phyloP scores from a whole-genome alignment of 64 coral and sea anemone genomes.

The Porites australiensis region DNA sequence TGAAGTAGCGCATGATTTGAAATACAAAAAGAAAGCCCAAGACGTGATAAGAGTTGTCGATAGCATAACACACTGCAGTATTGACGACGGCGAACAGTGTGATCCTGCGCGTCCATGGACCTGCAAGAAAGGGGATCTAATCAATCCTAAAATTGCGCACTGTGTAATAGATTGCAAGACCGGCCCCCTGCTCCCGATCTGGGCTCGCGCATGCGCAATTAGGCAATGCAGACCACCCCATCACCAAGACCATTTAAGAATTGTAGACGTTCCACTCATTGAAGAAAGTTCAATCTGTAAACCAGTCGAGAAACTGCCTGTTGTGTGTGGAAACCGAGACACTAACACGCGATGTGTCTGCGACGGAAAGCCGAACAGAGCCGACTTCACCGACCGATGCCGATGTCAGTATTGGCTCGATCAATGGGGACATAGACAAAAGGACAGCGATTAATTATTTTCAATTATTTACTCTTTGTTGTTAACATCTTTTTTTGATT shows the following conservation, averaged over 20 bases:
- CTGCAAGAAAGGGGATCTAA: slow-evolving; percentile 93
- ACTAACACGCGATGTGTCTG: slow-evolving; percentile 97
- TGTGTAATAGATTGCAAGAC: slow-evolving; percentile 92
- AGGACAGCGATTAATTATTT: neutral
- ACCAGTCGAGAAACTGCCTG: slow-evolving; percentile 66
- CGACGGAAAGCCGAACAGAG: slow-evolving; percentile 78
- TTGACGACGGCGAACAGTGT: slow-evolving; percentile 80
- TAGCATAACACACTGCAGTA: slow-evolving; percentile 67
- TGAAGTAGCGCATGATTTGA: slow-evolving; percentile 39
- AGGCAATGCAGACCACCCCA: slow-evolving; percentile 91
- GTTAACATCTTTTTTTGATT: too few relatives aligned
- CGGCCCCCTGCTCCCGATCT: slow-evolving; percentile 90
- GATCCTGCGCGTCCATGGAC: slow-evolving; percentile 87
- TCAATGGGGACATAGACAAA: slow-evolving; percentile 46
- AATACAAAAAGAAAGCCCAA: slow-evolving; percentile 71
- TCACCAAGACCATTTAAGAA: slow-evolving; percentile 59
- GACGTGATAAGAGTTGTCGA: slow-evolving; percentile 60
- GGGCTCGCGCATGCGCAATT: slow-evolving; percentile 87
- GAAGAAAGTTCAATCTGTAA: slow-evolving; percentile 91
- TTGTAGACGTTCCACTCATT: slow-evolving; percentile 82
- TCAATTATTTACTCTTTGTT: neutral
- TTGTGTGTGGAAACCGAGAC: slow-evolving; percentile 75
- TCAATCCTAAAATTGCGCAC: slow-evolving; percentile 85
- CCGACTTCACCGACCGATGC: slow-evolving; percentile 85
- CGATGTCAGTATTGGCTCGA: slow-evolving; percentile 96